Evolutionary conservation across 2,888 invertebrate species (phyloP).

Genomic region (Proisotoma minuta): DNA sequence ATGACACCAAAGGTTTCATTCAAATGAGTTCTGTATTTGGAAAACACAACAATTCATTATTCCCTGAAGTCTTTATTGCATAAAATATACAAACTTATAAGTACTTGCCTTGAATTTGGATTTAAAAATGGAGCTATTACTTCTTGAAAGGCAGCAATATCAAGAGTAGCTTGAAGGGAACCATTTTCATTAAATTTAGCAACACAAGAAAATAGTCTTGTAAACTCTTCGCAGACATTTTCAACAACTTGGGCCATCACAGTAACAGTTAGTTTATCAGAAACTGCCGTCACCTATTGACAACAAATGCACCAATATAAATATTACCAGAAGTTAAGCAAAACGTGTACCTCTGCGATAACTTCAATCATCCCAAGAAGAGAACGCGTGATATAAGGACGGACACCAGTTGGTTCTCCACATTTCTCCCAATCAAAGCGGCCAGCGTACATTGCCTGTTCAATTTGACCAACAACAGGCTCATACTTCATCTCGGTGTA

Average conservation of each 20-base stretch:
- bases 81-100: too few species aligned
- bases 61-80: too few species aligned
- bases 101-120: conserved; percentile 62
- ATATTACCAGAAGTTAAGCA: neutral
- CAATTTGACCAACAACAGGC: conserved; percentile 91
- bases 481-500: conserved; percentile 80
- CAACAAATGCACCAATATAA: conserved; percentile 10
- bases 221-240: conserved; percentile 86
- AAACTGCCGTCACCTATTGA: conserved; percentile 72
- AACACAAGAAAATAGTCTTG: conserved; percentile 77
- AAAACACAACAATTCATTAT: neutral
- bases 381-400: conserved; percentile 72
- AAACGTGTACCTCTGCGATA: conserved; percentile 53
- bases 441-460: conserved; percentile 91
- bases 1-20: conserved; percentile 75
- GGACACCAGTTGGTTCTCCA: conserved; percentile 67
- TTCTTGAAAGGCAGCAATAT: conserved; percentile 64
- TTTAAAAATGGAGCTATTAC: conserved; percentile 63
- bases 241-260: conserved; percentile 70
- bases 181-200: conserved; percentile 63
- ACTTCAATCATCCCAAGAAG: conserved; percentile 55
- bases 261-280: conserved; percentile 65
- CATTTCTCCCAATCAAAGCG: conserved; percentile 79
- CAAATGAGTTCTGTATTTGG: conserved; percentile 49
- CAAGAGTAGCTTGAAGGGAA: conserved; percentile 73